Evolutionary conservation across 1,140 invertebrate species (phyloP), one percentile per base, ranked within the genome.

Genomic region (Anastatus disparis): DNA sequence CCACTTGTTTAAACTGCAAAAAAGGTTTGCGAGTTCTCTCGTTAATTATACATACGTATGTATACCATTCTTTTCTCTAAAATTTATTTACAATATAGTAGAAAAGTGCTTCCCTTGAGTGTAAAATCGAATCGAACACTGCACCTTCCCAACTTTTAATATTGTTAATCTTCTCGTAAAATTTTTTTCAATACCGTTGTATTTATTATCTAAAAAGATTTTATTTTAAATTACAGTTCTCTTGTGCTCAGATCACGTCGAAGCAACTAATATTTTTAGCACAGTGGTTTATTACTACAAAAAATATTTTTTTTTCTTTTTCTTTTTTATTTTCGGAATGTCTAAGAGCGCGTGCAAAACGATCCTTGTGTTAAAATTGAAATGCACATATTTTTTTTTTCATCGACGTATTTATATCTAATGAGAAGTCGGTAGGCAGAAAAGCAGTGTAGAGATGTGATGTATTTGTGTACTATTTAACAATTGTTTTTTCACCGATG

Each of bases 21-120:
- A 10, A 9, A 50, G 29, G 20, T 66, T 71, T 66, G 62, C 46
- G 46, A 66, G 35, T 66, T 71, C 24, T 61, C 26, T 38, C 26
- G 24, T 52, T 66, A 72, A 72, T 72, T 55, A 67, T 67, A 72
- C 63, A 67, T 67, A 62, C 44, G 58, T 67, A 72, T 62, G 46
- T 59, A 59, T 71, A 66, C 10, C 15, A 2, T 31, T 48, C 46
- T 52, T 59, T 52, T 42, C 40, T 44, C 62, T 61, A 66, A 44
- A 40, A 66, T 48, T 62, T 67, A 67, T 72, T 42, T 72, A 72
- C 64, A 72, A 62, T 72, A 67, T 67, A 55, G 40, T 72, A 72
- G 42, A 72, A 67, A 72, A 67, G 63, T 72, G 69, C 20, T 46
- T 58, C 38, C 52, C 58, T 40, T 56, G 59, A 52, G 42, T 71